Percentiles rank a stretch among this genome's conserved stretches.
Conservation (phyloP, 92 coral and sea anemone species). For the Parazoanthus darwini region DNA sequence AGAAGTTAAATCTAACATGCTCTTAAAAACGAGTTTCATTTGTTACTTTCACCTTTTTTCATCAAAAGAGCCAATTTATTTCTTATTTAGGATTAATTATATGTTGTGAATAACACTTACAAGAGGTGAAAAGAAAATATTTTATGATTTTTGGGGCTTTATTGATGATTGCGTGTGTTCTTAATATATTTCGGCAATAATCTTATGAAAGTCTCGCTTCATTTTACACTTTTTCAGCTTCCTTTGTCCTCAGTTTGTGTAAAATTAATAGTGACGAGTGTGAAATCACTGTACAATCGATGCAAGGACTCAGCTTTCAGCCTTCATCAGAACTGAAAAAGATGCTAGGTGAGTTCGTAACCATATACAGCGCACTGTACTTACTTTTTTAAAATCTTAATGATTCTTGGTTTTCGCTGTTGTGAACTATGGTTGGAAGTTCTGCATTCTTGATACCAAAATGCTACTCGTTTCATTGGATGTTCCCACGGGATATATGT, state of each 20-base stretch:
- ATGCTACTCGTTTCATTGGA: neutral
- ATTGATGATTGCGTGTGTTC: neutral
- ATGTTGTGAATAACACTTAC: neutral
- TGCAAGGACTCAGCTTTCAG: neutral
- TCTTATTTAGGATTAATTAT: too few species aligned
- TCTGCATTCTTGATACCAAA: neutral
- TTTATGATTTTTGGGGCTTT: too few species aligned
- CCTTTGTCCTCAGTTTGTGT: too few species aligned
- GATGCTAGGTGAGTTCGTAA: neutral
- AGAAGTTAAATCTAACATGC: neutral
- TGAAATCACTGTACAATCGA: neutral
- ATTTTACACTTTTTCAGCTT: too few species aligned
- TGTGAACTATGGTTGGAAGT: neutral
- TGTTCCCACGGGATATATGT: neutral
- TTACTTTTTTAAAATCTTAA: neutral
- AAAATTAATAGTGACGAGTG: too few species aligned
- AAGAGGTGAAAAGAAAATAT: neutral
- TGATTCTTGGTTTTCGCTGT: neutral
- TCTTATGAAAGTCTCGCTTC: neutral
- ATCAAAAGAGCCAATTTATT: neutral
- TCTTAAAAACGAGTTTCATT: neutral
- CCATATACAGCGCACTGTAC: neutral
- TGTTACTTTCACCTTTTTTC: neutral
- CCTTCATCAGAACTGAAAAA: neutral
- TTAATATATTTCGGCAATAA: neutral